A percentile compares a stretch with the other conserved stretches of the same genome.
These are phyloP conservation scores for Anagyrus pseudococci DNA, from an alignment of 2,888 invertebrate genomes.

Conservation along the genomic window DNA sequence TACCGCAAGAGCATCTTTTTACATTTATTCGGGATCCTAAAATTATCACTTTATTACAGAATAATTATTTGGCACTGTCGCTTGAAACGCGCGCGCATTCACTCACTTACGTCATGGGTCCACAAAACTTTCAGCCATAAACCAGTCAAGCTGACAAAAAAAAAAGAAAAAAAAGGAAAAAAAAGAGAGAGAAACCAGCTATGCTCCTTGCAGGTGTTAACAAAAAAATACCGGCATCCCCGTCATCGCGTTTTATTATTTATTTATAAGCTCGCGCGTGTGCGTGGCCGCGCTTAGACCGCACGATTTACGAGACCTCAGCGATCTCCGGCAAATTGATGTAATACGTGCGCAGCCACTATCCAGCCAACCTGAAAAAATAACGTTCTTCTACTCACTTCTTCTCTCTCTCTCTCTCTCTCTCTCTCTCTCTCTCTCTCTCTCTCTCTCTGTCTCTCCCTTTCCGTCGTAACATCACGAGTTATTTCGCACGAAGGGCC, in stretches of 20 bases:
- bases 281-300: background rate
- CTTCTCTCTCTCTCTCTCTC: too few species aligned
- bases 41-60: too few species aligned
- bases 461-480: slow-evolving; percentile 12
- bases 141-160: too few species aligned
- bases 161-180: too few species aligned
- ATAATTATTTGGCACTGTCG: background rate
- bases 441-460: background rate
- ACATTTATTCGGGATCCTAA: background rate
- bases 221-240: background rate
- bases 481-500: slow-evolving; percentile 10
- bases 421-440: background rate
- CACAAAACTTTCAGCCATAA: too few species aligned
- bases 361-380: slow-evolving; percentile 23
- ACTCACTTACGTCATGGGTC: too few species aligned
- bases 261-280: background rate
- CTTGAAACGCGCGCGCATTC: too few species aligned
- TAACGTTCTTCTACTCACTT: background rate
- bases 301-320: background rate
- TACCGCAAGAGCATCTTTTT: background rate
- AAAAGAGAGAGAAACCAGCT: too few species aligned
- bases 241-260: background rate
- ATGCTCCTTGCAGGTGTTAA: too few species aligned
- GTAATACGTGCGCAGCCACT: slow-evolving; percentile 14
- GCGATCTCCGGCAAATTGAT: slow-evolving; percentile 20